Conservation (phyloP, 2,888 invertebrate species). For the Lobophora halterata region DNA sequence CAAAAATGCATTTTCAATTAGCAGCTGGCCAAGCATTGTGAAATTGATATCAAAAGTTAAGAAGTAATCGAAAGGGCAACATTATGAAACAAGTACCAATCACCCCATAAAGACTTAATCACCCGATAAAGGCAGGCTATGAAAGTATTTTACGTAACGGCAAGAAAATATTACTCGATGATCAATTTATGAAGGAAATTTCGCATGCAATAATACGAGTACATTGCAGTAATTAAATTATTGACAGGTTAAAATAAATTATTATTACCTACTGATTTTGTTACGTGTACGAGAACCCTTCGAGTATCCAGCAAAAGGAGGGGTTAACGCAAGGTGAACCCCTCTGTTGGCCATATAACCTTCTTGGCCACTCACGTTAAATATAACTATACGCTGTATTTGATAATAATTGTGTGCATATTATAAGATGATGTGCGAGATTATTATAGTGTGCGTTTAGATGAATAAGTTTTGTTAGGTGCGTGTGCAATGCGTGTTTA, state of each 20-base stretch:
- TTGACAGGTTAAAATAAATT: not conserved
- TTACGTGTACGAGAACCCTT: too few species aligned
- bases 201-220: conserved; percentile 1
- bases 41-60: conserved; percentile 17
- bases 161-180: conserved; percentile 8
- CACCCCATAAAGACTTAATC: conserved; percentile 11
- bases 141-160: conserved; percentile 19
- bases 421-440: too few species aligned
- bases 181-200: conserved; percentile 11
- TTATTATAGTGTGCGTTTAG: too few species aligned
- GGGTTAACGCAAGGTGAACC: too few species aligned
- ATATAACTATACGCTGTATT: too few species aligned
- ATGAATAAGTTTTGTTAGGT: too few species aligned
- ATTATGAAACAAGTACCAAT: conserved; percentile 21
- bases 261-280: too few species aligned
- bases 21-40: conserved; percentile 16
- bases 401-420: too few species aligned
- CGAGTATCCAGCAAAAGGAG: too few species aligned
- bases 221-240: not conserved
- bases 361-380: too few species aligned
- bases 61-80: conserved; percentile 25
- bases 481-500: too few species aligned
- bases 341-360: too few species aligned
- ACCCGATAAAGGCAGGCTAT: conserved; percentile 11
- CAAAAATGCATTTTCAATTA: conserved; percentile 14